phyloP scores from a whole-genome alignment of 2,797 vertebrate genomes.

The Acomys russatus region DNA sequence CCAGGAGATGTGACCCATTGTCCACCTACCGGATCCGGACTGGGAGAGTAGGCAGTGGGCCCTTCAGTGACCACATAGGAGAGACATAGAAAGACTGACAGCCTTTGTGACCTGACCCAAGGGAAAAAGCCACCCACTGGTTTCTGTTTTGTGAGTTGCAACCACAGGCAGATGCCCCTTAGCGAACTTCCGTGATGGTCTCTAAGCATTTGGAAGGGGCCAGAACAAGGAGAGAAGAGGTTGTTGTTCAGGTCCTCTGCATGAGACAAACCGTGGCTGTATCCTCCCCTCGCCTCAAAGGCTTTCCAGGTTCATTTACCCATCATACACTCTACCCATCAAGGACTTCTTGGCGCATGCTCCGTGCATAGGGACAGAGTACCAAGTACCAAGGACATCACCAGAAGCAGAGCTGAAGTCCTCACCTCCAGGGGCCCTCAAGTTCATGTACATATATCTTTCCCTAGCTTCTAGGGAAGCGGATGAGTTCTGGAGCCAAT shows the following conservation, averaged over 20 bases:
- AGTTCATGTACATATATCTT: neutral
- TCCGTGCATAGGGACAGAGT: neutral
- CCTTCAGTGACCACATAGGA: neutral
- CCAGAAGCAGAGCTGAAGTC: neutral
- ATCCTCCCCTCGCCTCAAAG: neutral
- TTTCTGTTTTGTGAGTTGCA: neutral
- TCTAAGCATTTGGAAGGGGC: neutral
- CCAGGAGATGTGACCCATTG: neutral
- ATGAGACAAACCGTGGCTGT: neutral
- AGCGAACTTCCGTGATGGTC: neutral
- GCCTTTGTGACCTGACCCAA: neutral
- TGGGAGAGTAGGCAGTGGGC: neutral
- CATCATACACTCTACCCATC: neutral
- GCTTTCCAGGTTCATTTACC: neutral
- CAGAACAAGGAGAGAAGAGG: neutral
- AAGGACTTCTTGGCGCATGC: neutral
- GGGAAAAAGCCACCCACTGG: neutral
- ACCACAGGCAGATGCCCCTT: neutral
- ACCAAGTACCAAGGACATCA: neutral
- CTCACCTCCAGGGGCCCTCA: neutral
- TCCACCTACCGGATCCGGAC: neutral
- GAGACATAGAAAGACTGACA: neutral
- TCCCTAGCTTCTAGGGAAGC: neutral
- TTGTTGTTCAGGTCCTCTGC: neutral
- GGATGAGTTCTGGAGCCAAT: neutral